These are phyloP conservation scores for Leptinotarsa rubiginosa DNA, from an alignment of 2,888 invertebrate genomes.

Conservation along the genomic window DNA sequence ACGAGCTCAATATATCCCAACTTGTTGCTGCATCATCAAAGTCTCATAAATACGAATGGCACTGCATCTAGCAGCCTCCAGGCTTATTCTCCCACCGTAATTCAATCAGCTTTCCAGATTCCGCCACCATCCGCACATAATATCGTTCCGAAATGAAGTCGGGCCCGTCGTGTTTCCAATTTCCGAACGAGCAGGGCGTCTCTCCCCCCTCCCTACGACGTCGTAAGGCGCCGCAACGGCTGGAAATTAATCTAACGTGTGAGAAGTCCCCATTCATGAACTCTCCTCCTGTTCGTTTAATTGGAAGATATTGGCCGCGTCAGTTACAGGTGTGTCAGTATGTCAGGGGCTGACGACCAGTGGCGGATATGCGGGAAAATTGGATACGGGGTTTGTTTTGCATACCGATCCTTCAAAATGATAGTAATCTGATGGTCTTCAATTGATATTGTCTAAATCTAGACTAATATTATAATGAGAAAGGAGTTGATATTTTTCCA, in stretches of 20 bases:
- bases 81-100: background rate
- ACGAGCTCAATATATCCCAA: background rate
- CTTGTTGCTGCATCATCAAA: background rate
- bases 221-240: background rate
- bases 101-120: conserved; percentile 8
- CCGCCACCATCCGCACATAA: conserved; percentile 1
- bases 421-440: too few species aligned
- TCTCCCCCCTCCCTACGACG: background rate
- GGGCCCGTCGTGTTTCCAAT: conserved; percentile 3
- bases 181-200: conserved; percentile 9
- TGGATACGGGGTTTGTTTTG: background rate
- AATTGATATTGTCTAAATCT: too few species aligned
- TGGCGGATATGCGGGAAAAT: background rate
- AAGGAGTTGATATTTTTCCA: too few species aligned
- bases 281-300: conserved; percentile 4
- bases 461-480: too few species aligned
- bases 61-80: background rate
- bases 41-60: conserved; percentile 4
- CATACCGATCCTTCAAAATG: too few species aligned
- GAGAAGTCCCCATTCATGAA: conserved; percentile 18
- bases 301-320: conserved; percentile 16
- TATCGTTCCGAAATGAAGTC: conserved; percentile 14
- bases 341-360: background rate
- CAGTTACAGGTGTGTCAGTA: conserved; percentile 9
- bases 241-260: conserved; percentile 17